phyloP scores from a whole-genome alignment of 2,113 vertebrate genomes.

The Calonectris borealis region DNA sequence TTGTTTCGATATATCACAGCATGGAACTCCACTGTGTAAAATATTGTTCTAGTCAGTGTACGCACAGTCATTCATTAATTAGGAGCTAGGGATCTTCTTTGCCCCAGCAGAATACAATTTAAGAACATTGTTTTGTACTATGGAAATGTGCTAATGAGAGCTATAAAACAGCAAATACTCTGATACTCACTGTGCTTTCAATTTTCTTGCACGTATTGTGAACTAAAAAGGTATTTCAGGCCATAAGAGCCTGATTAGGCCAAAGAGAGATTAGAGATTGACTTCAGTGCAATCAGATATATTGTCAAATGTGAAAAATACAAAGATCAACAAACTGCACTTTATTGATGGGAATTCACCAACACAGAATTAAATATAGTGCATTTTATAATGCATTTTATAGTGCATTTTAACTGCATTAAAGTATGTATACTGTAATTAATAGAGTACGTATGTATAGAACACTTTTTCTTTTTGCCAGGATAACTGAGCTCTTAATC shows the following conservation, averaged over 20 bases:
- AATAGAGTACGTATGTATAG: background rate
- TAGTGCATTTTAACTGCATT: background rate
- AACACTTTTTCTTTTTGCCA: background rate
- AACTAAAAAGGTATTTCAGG: constrained; percentile 26
- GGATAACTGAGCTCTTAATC: constrained; percentile 38
- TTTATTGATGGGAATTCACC: constrained; percentile 7
- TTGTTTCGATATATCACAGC: background rate
- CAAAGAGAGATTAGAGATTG: background rate
- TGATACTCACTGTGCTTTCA: constrained; percentile 31
- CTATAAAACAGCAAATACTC: constrained; percentile 24
- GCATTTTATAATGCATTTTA: constrained; percentile 39
- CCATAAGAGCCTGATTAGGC: background rate
- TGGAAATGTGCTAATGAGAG: constrained; percentile 30
- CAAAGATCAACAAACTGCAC: constrained; percentile 1
- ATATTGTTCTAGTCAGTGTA: background rate
- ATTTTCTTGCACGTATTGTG: constrained; percentile 10
- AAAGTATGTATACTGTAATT: background rate
- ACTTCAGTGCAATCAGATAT: background rate
- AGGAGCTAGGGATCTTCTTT: constrained; percentile 21
- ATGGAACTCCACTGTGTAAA: constrained; percentile 32
- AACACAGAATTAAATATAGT: background rate
- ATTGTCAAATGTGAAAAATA: constrained; percentile 2
- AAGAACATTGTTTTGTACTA: constrained; percentile 3
- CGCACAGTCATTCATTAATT: constrained; percentile 14
- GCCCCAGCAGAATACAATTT: constrained; percentile 33